These are phyloP conservation scores for Ctenopoma kingsleyae DNA, from an alignment of 2,797 vertebrate species.

Conservation along the genomic window DNA sequence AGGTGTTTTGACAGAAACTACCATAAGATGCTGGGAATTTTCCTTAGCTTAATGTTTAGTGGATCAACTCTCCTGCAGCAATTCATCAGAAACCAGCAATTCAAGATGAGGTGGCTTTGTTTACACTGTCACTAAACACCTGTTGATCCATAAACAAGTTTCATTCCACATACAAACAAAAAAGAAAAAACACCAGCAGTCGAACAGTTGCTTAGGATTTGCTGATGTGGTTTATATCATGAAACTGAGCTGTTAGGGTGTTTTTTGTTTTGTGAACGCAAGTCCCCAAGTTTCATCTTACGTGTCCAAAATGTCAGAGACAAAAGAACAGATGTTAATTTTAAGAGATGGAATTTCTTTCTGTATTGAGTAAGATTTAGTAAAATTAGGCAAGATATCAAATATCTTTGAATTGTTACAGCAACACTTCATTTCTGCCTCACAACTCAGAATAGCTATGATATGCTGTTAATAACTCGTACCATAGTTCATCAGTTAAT, in stretches of 20 bases:
- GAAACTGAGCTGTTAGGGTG: constrained; percentile 7
- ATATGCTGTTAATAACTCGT: neutral
- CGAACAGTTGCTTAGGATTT: constrained; percentile 15
- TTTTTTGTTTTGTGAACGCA: neutral
- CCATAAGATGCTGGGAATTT: constrained; percentile 12
- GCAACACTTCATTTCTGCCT: neutral
- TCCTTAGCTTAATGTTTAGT: neutral
- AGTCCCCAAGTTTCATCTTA: constrained; percentile 30
- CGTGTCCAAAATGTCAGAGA: neutral
- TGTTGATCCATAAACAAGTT: constrained; percentile 80
- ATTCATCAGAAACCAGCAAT: constrained; percentile 48
- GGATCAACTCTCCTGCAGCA: constrained; percentile 13
- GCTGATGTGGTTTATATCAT: constrained; percentile 31
- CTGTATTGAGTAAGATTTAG: constrained; percentile 1
- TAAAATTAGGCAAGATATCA: constrained; percentile 4
- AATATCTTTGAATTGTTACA: neutral
- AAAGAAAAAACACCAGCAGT: constrained; percentile 8
- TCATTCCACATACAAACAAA: constrained; percentile 23
- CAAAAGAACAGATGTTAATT: constrained; percentile 28
- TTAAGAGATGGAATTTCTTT: neutral
- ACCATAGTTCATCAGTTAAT: neutral
- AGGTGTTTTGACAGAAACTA: constrained; percentile 31
- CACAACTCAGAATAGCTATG: neutral
- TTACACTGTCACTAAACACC: constrained; percentile 77
- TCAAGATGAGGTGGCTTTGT: constrained; percentile 67